phyloP scores from a whole-genome alignment of 2,113 vertebrate genomes.

The Bos javanicus region DNA sequence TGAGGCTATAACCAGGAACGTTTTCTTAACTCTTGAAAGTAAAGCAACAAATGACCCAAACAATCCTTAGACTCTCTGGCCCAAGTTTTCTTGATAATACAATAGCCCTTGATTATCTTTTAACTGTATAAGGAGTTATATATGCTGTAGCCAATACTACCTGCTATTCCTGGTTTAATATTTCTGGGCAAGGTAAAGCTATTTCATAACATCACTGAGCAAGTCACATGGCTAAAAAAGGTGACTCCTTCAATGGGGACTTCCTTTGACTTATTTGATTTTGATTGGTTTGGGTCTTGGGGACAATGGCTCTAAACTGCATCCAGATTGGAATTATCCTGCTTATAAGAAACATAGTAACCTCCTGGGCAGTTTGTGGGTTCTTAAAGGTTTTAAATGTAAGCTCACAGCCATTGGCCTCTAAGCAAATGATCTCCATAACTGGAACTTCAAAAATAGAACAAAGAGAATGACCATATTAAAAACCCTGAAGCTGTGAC shows the following conservation, averaged over 20 bases:
- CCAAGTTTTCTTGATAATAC: background rate
- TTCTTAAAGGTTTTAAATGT: background rate
- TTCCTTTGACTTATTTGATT: background rate
- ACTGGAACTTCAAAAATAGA: background rate
- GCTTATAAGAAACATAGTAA: background rate
- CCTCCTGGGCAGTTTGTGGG: background rate
- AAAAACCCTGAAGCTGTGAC: background rate
- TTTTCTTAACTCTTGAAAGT: background rate
- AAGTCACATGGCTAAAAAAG: background rate
- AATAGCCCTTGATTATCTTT: background rate
- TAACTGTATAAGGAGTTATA: background rate
- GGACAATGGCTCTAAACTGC: background rate
- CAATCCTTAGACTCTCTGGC: background rate
- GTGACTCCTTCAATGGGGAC: background rate
- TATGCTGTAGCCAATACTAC: background rate
- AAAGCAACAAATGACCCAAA: background rate
- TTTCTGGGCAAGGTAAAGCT: background rate
- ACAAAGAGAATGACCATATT: background rate
- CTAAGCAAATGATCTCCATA: background rate
- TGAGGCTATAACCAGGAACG: background rate
- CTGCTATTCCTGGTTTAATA: background rate
- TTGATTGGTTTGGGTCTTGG: background rate
- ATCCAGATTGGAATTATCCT: background rate
- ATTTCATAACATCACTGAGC: background rate
- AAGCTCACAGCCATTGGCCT: background rate